A percentile compares a stretch with the other conserved stretches of the same genome.
These are phyloP conservation scores for Siniperca chuatsi DNA, from an alignment of 2,113 vertebrate genomes.

Conservation along the genomic window DNA sequence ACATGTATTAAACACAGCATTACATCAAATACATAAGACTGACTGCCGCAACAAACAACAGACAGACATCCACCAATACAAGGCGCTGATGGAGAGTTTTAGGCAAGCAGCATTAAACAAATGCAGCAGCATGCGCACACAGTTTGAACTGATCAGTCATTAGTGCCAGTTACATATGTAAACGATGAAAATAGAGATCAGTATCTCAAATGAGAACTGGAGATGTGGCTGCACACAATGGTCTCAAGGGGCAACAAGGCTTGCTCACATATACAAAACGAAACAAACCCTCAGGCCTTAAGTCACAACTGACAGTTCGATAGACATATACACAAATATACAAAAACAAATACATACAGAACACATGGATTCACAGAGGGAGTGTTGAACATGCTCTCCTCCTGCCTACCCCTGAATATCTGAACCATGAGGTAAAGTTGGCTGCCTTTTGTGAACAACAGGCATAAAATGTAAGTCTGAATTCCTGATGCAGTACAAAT, in stretches of 20 bases:
- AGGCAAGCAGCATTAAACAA: slow-evolving; percentile 28
- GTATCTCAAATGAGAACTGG: slow-evolving; percentile 45
- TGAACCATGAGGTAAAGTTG: slow-evolving; percentile 75
- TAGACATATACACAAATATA: slow-evolving; percentile 52
- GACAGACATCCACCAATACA: slow-evolving; percentile 23
- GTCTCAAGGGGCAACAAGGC: slow-evolving; percentile 42
- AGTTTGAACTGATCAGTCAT: slow-evolving; percentile 49
- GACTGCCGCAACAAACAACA: slow-evolving; percentile 41
- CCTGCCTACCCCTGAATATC: slow-evolving; percentile 55
- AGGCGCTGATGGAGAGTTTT: slow-evolving; percentile 30
- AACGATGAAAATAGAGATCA: slow-evolving; percentile 69
- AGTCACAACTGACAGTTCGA: slow-evolving; percentile 55
- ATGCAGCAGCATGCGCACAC: slow-evolving; percentile 23
- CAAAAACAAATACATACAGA: slow-evolving; percentile 49
- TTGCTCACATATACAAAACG: slow-evolving; percentile 29
- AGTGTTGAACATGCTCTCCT: slow-evolving; percentile 56
- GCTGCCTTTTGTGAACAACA: slow-evolving; percentile 62
- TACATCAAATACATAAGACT: slow-evolving; percentile 31
- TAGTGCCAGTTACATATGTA: slow-evolving; percentile 62
- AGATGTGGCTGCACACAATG: slow-evolving; percentile 35
- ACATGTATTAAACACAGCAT: slow-evolving; percentile 45
- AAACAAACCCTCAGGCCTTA: slow-evolving; percentile 39
- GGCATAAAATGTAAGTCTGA: slow-evolving; percentile 67
- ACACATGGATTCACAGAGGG: slow-evolving; percentile 66
- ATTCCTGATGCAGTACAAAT: slow-evolving; percentile 77